Percentiles rank a stretch among this genome's conserved stretches.
Evolutionary conservation across 2,888 invertebrate species (phyloP).

Genomic region (Dicyrtoma fusca): DNA sequence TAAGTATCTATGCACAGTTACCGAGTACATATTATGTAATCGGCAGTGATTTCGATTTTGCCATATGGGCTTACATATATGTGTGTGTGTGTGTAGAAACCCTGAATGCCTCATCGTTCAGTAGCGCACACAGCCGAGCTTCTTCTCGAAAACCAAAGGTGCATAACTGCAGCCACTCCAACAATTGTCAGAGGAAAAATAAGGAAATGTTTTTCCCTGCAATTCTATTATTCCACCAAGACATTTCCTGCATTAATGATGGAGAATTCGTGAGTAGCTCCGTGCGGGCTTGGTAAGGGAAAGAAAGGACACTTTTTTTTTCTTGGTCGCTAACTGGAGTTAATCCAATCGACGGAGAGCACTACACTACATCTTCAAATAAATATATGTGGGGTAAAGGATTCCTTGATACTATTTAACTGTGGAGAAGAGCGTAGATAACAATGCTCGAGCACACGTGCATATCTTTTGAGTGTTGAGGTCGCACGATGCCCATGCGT

Average conservation of each 20-base stretch:
- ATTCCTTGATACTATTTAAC: too few relatives aligned
- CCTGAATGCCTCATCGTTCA: neutral
- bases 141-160: too few relatives aligned
- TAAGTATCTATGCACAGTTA: too few relatives aligned
- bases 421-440: too few relatives aligned
- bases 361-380: too few relatives aligned
- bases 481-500: too few relatives aligned
- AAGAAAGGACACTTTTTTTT: constrained; percentile 20
- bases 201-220: constrained; percentile 19
- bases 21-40: too few relatives aligned
- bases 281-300: constrained; percentile 10
- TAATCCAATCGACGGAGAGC: too few relatives aligned
- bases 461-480: too few relatives aligned
- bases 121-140: neutral
- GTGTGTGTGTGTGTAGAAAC: neutral
- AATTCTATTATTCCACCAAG: constrained; percentile 16
- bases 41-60: too few relatives aligned
- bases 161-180: neutral
- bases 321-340: neutral
- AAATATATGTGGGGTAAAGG: too few relatives aligned
- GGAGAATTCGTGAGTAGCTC: constrained; percentile 27
- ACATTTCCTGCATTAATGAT: constrained; percentile 8
- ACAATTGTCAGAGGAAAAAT: constrained; percentile 12
- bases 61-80: neutral
- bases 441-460: too few relatives aligned